Evolutionary conservation across 2,113 vertebrate species (phyloP).

Genomic region (Glaucidium brasilianum): DNA sequence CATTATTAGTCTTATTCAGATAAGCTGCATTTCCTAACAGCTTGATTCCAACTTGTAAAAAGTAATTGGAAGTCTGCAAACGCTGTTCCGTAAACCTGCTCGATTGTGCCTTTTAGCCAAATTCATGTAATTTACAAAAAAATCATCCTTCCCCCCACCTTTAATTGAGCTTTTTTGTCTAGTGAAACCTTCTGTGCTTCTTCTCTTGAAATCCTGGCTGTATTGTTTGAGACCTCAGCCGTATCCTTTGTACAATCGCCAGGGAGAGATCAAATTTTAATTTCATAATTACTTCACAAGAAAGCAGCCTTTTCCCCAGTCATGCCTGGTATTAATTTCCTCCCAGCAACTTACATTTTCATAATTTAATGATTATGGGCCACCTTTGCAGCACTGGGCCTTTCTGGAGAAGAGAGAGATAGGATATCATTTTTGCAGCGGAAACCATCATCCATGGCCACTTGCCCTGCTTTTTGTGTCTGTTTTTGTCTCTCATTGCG

Average conservation of each 20-base stretch:
- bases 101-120: constrained; percentile 61
- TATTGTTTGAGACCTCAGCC: not conserved
- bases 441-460: not conserved
- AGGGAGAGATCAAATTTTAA: constrained; percentile 73
- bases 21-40: constrained; percentile 68
- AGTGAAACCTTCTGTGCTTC: not conserved
- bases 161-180: constrained; percentile 32
- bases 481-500: not conserved
- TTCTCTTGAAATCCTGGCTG: not conserved
- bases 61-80: constrained; percentile 66
- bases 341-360: constrained; percentile 67
- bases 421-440: not conserved
- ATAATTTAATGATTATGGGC: constrained; percentile 65
- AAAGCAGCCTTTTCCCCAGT: constrained; percentile 65
- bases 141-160: not conserved
- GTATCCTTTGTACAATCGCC: constrained; percentile 41
- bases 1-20: constrained; percentile 69
- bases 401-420: not conserved
- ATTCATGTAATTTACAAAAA: constrained; percentile 57
- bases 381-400: constrained; percentile 31
- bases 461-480: not conserved
- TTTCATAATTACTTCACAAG: constrained; percentile 75
- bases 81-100: constrained; percentile 29
- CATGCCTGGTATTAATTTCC: constrained; percentile 70
- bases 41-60: constrained; percentile 72